phyloP scores from a whole-genome alignment of 2,888 invertebrate species.

The Agriopis aurantiaria region DNA sequence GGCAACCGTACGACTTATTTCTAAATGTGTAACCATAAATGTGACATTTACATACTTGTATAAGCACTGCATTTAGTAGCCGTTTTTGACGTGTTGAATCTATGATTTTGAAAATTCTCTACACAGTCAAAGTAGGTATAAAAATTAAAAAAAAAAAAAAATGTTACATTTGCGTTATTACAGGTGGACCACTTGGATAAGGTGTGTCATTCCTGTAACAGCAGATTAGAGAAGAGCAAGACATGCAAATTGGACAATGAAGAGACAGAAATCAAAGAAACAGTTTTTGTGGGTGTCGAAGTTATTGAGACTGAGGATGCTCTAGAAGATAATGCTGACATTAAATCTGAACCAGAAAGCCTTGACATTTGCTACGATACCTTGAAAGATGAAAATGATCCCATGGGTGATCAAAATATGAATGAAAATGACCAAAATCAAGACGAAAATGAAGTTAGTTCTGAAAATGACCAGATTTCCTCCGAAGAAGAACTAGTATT shows the following conservation, averaged over 20 bases:
- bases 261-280: background rate
- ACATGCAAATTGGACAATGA: background rate
- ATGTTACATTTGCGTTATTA: background rate
- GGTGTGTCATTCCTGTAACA: background rate
- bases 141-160: background rate
- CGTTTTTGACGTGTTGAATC: too few species aligned
- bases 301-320: too few species aligned
- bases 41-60: too few species aligned
- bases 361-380: background rate
- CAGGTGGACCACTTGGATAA: conserved; percentile 6
- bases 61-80: too few species aligned
- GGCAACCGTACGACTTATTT: too few species aligned
- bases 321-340: background rate
- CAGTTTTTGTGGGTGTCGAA: background rate
- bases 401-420: background rate
- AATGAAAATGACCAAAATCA: background rate
- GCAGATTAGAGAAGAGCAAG: background rate
- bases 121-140: too few species aligned
- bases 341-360: conserved; percentile 11
- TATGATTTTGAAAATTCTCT: too few species aligned
- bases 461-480: background rate
- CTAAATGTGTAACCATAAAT: too few species aligned
- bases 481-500: conserved; percentile 6
- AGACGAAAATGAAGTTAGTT: background rate
- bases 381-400: background rate